Base-by-base conservation (phyloP, 1,140 invertebrate genomes). In the Drosophila lacteicornis region DNA sequence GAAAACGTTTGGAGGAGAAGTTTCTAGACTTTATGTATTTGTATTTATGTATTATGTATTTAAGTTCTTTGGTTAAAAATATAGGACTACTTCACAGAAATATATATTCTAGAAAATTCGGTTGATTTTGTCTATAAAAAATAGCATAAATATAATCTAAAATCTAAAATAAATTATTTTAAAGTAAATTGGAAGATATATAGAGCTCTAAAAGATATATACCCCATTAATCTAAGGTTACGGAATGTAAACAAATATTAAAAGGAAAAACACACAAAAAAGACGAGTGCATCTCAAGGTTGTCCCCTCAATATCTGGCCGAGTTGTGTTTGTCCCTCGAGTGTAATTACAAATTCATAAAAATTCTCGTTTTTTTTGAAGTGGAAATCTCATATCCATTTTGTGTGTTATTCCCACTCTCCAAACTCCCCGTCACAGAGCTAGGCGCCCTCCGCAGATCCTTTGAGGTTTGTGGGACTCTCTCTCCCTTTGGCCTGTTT, bases 321-420 rank as follows among this genome's bases (percentile, higher is more conserved):
- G 5, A 22, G 7, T 50, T 43, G 22, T 73, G 22, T 73, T 82
- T 77, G 60, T 58, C 58, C 27, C 67, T 77, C 8, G 60, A 63
- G 43, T 66, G 33, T 71, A 58, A 67, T 83, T 80, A 57, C 30
- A 60, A 67, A 83, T 84, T 77, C 77, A 80, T 63, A 53, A 71
- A 67, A 79, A 65, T 75, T 5, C 51, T 30, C 7, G 17, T 45
- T 45, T 43, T 67, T 67, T 49, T 70, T 58, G 45, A 73, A 73
- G 66, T 58, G 69, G 30, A 55, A 69, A 61, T 62, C 38, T 40
- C 42, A 56, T 19, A 51, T 42, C 46, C 13, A 49, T 56, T 46
- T 38, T 75, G 59, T 67, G 55, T 59, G 38, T 46, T 60, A 19
- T 66, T 80, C 38, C 45, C 49, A 63, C 43, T 61, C 67, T 55